Conservation (phyloP, 1,140 invertebrate genomes). For the Drosophila nigromelanica region DNA sequence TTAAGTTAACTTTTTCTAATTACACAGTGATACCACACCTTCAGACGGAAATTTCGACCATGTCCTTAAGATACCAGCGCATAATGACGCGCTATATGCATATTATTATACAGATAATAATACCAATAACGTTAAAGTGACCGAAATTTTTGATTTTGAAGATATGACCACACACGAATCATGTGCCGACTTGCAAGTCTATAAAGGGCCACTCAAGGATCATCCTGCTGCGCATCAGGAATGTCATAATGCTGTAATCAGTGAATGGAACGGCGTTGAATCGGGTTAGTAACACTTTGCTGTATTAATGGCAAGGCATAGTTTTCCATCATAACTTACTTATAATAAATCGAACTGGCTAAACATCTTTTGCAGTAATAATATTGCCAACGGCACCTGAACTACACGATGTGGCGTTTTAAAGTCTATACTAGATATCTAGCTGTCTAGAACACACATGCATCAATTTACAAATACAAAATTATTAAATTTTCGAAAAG, state of each 20-base stretch:
- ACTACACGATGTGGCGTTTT: slow-evolving; percentile 59
- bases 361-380: slow-evolving; percentile 55
- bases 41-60: slow-evolving; percentile 83
- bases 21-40: slow-evolving; percentile 48
- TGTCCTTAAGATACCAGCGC: slow-evolving; percentile 91
- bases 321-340: too few species aligned
- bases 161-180: slow-evolving; percentile 84
- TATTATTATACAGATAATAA: slow-evolving; percentile 95
- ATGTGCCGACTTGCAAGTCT: slow-evolving; percentile 59
- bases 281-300: slow-evolving; percentile 62
- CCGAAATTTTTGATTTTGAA: slow-evolving; percentile 89
- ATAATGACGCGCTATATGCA: slow-evolving; percentile 94
- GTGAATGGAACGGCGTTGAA: slow-evolving; percentile 82
- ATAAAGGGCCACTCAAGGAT: slow-evolving; percentile 54
- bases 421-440: slow-evolving; percentile 11
- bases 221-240: slow-evolving; percentile 29
- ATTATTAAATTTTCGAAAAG: background rate
- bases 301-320: background rate
- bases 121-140: slow-evolving; percentile 91
- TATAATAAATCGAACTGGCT: background rate
- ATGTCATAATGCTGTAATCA: slow-evolving; percentile 55
- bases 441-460: background rate
- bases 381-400: slow-evolving; percentile 54
- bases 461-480: background rate
- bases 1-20: slow-evolving; percentile 4